Base-by-base conservation (phyloP, 2,888 invertebrate species). In the Drosophila cyrtoloma region DNA sequence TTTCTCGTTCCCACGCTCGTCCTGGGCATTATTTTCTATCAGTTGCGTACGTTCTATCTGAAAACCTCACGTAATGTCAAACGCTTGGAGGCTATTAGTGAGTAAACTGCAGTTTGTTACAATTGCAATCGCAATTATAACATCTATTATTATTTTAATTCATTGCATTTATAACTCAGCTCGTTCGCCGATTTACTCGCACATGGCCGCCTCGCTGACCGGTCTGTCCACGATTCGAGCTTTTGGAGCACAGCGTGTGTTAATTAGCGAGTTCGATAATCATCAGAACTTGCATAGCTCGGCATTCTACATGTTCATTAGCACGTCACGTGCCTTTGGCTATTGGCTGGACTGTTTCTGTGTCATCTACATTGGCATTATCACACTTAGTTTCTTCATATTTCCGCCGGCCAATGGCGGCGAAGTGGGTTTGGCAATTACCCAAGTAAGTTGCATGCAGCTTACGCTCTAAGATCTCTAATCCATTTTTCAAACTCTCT, bases 141-240 rank as follows among this genome's bases (percentile, higher is more conserved):
- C 14, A 35, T 35, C 32, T 26, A 3, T 39, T 59, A 26, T 35
- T 26, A 44, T 44, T 26, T 6, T 61, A n/a, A 50, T 42, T 14
- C 16, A 22, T n/a, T 42, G 16, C n/a, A n/a, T 56, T 6, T 65
- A 67, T 69, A 64, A 75, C 58, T 35, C 95, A n/a, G 96, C 98
- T 79, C 96, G 98, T 75, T 98, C 98, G 88, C 99, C 99, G 0
- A 97, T 99, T 12, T 99, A 98, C 94, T 97, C 97, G 1, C 98
- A 99, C 92, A 94, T 99, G 89, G 97, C 96, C 91, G 97, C 98
- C 19, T 96, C 98, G 0, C 94, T 99, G 30, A 96, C 97, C 91
- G 99, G 99, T 0, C 94, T 99, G 64, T 96, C 97, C 0, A 98
- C 98, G 0, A 98, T 99, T 59, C 95, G 99, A 65, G 97, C 98